phyloP scores from a whole-genome alignment of 2,888 invertebrate genomes.

The Acrocyrtus sp. region DNA sequence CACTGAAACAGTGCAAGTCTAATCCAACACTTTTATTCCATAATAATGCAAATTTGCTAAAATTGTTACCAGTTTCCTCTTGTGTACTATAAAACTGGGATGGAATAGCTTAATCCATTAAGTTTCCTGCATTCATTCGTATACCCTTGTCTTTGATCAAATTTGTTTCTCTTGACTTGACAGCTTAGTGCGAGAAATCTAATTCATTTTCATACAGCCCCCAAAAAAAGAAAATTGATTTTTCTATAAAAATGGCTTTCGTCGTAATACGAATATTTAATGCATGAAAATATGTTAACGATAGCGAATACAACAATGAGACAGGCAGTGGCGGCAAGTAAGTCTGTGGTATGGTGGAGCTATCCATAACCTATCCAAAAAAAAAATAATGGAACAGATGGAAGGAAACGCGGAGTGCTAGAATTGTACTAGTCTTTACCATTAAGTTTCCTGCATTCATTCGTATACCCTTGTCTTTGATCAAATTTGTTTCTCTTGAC shows the following conservation, averaged over 20 bases:
- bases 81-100: neutral
- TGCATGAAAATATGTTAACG: neutral
- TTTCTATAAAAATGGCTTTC: neutral
- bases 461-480: neutral
- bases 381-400: no score
- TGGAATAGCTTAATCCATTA: conserved; percentile 14
- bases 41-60: neutral
- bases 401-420: no score
- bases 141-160: neutral
- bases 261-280: neutral
- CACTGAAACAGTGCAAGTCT: no score
- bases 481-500: neutral
- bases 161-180: neutral
- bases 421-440: no score
- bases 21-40: no score
- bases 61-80: neutral
- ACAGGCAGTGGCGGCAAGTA: neutral
- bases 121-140: neutral
- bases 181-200: no score
- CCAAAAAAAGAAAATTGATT: neutral
- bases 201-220: neutral
- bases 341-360: neutral
- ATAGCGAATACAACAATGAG: neutral
- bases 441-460: conserved; percentile 2
- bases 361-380: no score